Percentiles rank a stretch among this genome's conserved stretches.
Conservation (phyloP, 2,797 vertebrate genomes). For the Cossypha caffra region DNA sequence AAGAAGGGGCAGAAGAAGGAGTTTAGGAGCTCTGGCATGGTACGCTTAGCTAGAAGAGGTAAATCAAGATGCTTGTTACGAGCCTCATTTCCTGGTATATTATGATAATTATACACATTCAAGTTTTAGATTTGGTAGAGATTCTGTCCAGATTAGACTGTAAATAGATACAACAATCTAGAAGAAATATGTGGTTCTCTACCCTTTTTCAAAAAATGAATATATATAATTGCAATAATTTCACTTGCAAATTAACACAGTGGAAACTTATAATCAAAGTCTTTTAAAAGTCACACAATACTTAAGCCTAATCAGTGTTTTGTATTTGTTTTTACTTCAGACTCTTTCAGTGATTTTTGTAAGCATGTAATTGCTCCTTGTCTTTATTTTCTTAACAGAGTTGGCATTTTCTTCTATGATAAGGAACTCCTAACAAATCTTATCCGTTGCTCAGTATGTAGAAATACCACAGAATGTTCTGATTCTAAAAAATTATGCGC, state of each 20-base stretch:
- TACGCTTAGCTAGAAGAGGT: background rate
- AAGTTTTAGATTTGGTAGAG: background rate
- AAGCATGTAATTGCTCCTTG: background rate
- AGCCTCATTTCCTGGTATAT: background rate
- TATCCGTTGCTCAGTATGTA: background rate
- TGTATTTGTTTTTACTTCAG: constrained; percentile 42
- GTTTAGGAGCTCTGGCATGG: background rate
- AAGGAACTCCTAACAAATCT: background rate
- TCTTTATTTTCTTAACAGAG: background rate
- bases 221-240: constrained; percentile 41
- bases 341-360: constrained; percentile 7
- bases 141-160: background rate
- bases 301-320: constrained; percentile 43
- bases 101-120: background rate
- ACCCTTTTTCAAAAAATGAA: constrained; percentile 21
- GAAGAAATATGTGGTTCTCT: background rate
- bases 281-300: constrained; percentile 1
- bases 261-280: constrained; percentile 46
- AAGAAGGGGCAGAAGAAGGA: background rate
- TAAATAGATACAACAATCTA: background rate
- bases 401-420: background rate
- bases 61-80: background rate
- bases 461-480: background rate
- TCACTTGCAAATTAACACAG: constrained; percentile 5
- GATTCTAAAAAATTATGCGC: background rate